Conservation (phyloP, 2,797 vertebrate genomes). For the Falco naumanni region DNA sequence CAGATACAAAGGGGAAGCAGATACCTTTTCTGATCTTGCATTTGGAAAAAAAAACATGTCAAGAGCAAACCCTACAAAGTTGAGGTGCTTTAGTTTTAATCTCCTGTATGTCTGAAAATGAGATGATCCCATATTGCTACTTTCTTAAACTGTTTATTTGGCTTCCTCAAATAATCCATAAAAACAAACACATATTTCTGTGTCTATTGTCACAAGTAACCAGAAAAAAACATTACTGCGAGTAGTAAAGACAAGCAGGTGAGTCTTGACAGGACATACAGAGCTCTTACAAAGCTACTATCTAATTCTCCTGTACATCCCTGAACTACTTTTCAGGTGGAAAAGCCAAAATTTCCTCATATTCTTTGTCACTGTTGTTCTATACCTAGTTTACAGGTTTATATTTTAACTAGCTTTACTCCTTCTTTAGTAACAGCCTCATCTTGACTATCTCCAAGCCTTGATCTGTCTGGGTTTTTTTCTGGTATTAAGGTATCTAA, state of each 20-base stretch:
- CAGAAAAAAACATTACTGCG: neutral
- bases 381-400: neutral
- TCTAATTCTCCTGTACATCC: neutral
- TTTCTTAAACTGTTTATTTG: neutral
- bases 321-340: neutral
- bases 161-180: neutral
- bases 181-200: neutral
- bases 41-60: neutral
- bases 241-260: neutral
- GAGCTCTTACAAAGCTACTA: neutral
- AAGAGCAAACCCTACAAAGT: neutral
- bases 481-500: constrained; percentile 42
- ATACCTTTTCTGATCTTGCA: neutral
- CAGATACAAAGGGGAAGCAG: neutral
- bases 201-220: neutral
- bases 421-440: neutral
- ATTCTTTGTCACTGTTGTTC: neutral
- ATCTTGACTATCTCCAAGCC: neutral
- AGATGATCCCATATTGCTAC: neutral
- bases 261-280: neutral
- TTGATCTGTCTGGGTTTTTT: neutral
- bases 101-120: neutral
- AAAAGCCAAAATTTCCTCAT: neutral
- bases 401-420: constrained; percentile 5
- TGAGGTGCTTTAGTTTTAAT: neutral